Percentiles rank a stretch among this genome's conserved stretches.
Evolutionary conservation across 2,888 invertebrate genomes (phyloP).

Genomic region (Oscheius sp.): DNA sequence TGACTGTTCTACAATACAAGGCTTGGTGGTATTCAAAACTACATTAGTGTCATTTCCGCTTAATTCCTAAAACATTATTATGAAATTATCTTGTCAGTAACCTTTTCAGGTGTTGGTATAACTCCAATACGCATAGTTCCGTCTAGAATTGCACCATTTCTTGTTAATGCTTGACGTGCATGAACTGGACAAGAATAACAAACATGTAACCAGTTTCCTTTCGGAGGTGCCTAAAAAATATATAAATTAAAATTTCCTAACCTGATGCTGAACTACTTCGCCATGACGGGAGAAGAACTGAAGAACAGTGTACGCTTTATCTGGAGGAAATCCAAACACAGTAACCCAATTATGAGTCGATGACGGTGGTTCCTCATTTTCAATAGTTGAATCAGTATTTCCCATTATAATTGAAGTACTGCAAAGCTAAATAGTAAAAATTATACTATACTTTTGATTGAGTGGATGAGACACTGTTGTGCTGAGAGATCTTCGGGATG

Average conservation of each 20-base stretch:
- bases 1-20: slow-evolving; percentile 11
- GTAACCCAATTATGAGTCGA: slow-evolving; percentile 56
- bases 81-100: slow-evolving; percentile 57
- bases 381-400: neutral
- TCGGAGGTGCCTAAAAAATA: slow-evolving; percentile 70
- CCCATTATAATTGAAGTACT: neutral
- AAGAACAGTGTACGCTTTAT: slow-evolving; percentile 49
- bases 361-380: neutral
- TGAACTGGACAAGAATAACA: slow-evolving; percentile 82
- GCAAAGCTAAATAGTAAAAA: neutral
- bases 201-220: slow-evolving; percentile 92
- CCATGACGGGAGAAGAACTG: slow-evolving; percentile 63
- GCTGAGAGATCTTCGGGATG: slow-evolving; percentile 19
- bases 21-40: neutral
- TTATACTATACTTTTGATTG: slow-evolving; percentile 3
- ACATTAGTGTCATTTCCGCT: slow-evolving; percentile 3
- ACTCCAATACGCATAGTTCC: slow-evolving; percentile 92
- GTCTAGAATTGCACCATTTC: slow-evolving; percentile 84
- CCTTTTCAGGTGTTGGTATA: slow-evolving; percentile 81
- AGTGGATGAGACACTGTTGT: slow-evolving; percentile 10
- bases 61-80: slow-evolving; percentile 8
- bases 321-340: slow-evolving; percentile 60
- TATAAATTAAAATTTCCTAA: slow-evolving; percentile 11
- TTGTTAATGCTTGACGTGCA: slow-evolving; percentile 85
- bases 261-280: slow-evolving; percentile 63